Evolutionary conservation across 2,888 invertebrate species (phyloP).

Genomic region (Chesias legatella): DNA sequence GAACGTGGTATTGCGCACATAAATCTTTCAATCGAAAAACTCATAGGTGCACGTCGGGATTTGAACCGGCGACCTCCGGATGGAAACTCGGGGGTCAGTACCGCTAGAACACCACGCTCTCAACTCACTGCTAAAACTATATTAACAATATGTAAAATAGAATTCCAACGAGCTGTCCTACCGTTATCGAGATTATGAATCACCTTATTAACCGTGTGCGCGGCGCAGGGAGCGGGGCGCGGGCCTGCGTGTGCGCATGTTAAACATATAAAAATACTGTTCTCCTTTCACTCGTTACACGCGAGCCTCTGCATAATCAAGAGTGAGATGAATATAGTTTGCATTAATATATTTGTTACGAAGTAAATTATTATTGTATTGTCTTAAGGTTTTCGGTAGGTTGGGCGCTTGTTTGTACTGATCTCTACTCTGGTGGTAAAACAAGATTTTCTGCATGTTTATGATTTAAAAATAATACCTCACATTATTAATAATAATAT

Average conservation of each 20-base stretch:
- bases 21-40: too few relatives aligned
- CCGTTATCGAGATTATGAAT: constrained; percentile 52
- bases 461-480: too few relatives aligned
- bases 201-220: constrained; percentile 53
- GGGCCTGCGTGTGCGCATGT: constrained; percentile 48
- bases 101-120: too few relatives aligned
- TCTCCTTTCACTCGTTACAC: constrained; percentile 31
- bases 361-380: constrained; percentile 38
- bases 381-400: constrained; percentile 30
- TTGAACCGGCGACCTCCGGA: too few relatives aligned
- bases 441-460: too few relatives aligned
- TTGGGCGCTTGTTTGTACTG: constrained; percentile 7
- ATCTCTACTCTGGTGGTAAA: background rate
- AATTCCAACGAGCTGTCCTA: constrained; percentile 34
- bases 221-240: too few relatives aligned
- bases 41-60: too few relatives aligned
- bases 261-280: constrained; percentile 31
- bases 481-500: too few relatives aligned
- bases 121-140: constrained; percentile 9
- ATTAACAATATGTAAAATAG: constrained; percentile 36
- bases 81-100: too few relatives aligned
- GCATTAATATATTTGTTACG: constrained; percentile 17
- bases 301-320: constrained; percentile 6
- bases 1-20: too few relatives aligned
- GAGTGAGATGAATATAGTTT: constrained; percentile 26